Conservation (phyloP, 2,113 vertebrate genomes). For the Urocolius indicus region DNA sequence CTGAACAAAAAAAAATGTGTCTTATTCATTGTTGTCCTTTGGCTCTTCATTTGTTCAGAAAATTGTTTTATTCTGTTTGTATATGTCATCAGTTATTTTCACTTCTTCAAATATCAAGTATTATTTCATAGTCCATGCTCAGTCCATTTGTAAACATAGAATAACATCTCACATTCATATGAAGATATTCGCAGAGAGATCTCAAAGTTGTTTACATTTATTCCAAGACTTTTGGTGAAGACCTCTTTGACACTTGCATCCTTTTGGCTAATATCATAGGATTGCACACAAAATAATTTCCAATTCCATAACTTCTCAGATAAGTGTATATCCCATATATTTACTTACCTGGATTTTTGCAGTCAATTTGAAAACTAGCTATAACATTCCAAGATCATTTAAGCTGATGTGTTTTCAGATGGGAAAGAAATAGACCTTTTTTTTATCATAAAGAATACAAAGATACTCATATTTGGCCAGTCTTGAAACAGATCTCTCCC, state of each 20-base stretch:
- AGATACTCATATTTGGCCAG: not conserved
- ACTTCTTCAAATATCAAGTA: not conserved
- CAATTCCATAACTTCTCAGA: not conserved
- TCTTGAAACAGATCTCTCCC: not conserved
- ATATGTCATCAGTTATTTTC: not conserved
- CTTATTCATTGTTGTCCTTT: not conserved
- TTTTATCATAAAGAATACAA: not conserved
- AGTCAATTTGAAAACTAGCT: not conserved
- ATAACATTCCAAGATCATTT: not conserved
- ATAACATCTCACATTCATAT: not conserved
- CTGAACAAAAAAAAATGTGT: not conserved
- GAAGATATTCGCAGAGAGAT: not conserved
- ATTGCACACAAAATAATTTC: not conserved
- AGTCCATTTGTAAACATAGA: not conserved
- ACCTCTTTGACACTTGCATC: not conserved
- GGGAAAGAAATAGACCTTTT: not conserved
- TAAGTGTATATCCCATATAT: no score
- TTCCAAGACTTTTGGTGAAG: not conserved
- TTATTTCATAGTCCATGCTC: not conserved
- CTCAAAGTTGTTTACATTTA: not conserved
- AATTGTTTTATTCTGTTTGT: not conserved
- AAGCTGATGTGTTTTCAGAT: not conserved
- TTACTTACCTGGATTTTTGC: not conserved
- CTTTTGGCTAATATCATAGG: not conserved
- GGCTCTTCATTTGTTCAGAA: not conserved